phyloP scores from a whole-genome alignment of 2,797 vertebrate species.

The Lagodon rhomboides region DNA sequence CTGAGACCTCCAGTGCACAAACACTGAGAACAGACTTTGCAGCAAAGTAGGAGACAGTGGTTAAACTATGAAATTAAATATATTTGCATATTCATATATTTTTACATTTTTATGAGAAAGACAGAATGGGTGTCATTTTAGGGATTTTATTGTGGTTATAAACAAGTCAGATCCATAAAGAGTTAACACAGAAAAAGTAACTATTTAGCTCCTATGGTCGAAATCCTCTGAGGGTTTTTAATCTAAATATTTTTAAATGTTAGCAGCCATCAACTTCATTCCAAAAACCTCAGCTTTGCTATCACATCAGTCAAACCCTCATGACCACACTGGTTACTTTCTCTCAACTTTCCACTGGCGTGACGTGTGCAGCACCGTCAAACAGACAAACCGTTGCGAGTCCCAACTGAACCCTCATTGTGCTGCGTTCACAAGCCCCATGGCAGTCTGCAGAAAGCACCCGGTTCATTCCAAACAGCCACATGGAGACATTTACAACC shows the following conservation, averaged over 20 bases:
- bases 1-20: too few species aligned
- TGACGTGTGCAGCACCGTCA: constrained; percentile 37
- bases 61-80: too few species aligned
- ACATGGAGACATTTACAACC: constrained; percentile 43
- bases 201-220: background rate
- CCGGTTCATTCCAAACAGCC: constrained; percentile 31
- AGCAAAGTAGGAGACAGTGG: too few species aligned
- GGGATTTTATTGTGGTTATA: too few species aligned
- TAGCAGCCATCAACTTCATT: background rate
- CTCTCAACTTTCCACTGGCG: constrained; percentile 47
- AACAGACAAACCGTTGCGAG: constrained; percentile 2
- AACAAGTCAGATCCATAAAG: background rate
- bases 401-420: constrained; percentile 65
- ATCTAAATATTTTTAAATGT: background rate
- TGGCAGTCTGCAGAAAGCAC: constrained; percentile 2
- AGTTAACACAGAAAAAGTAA: background rate
- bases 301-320: constrained; percentile 39
- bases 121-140: too few species aligned
- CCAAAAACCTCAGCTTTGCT: constrained; percentile 6
- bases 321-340: constrained; percentile 55
- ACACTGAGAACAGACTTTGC: too few species aligned
- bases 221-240: background rate
- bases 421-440: constrained; percentile 43
- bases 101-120: too few species aligned
- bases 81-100: too few species aligned